Conservation (phyloP, 1,140 invertebrate genomes). For the Bombus sylvicola region DNA sequence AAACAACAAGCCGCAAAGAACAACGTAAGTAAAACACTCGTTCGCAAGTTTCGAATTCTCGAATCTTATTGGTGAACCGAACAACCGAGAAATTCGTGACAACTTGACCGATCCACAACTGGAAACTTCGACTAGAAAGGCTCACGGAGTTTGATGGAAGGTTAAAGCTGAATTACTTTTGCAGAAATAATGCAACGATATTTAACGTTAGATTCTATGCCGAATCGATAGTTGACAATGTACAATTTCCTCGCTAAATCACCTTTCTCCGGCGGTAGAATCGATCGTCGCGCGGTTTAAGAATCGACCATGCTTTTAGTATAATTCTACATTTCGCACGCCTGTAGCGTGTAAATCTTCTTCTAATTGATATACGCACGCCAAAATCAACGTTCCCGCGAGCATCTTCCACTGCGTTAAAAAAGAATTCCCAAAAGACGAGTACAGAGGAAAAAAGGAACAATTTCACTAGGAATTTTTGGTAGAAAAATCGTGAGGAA, state of each 20-base stretch:
- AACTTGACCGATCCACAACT: background rate
- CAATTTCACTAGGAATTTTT: background rate
- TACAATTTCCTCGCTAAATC: background rate
- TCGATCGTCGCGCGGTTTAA: constrained; percentile 20
- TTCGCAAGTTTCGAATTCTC: background rate
- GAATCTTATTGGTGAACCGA: background rate
- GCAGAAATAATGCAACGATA: background rate
- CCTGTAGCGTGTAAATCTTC: background rate
- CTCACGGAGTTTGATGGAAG: too few relatives aligned
- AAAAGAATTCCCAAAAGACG: too few relatives aligned
- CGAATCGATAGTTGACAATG: background rate
- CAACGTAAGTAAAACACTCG: background rate
- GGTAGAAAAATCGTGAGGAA: background rate
- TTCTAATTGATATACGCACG: background rate
- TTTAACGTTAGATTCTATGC: background rate
- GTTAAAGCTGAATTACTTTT: background rate
- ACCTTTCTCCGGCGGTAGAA: background rate
- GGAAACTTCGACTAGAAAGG: background rate
- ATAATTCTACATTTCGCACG: constrained; percentile 14
- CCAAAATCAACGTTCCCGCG: background rate
- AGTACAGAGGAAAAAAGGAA: too few relatives aligned
- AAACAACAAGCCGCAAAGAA: constrained; percentile 11
- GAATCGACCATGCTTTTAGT: background rate
- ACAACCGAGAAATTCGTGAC: background rate
- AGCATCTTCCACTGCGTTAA: background rate